Conservation (phyloP, 2,113 vertebrate genomes). For the Setophaga kirtlandii region DNA sequence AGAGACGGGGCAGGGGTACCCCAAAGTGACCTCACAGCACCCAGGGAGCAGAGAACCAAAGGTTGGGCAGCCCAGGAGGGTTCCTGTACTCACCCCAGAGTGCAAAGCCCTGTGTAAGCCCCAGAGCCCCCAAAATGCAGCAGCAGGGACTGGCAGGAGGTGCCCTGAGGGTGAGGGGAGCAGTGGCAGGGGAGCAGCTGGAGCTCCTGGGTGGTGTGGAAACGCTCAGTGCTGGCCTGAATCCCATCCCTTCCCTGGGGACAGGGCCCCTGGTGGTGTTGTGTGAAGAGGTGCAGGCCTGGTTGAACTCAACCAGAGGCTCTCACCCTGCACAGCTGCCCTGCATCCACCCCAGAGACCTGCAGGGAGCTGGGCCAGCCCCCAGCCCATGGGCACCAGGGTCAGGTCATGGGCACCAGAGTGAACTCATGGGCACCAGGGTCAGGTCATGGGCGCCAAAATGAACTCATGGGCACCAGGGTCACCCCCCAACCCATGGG, state of each 20-base stretch:
- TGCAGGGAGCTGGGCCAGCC: not conserved
- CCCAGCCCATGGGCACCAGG: too few species aligned
- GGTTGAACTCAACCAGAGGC: not conserved
- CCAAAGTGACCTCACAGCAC: not conserved
- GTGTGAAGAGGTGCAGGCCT: constrained; percentile 20
- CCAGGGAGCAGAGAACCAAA: not conserved
- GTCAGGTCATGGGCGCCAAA: fast-evolving
- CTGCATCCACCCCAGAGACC: not conserved
- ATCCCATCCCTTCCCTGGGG: not conserved
- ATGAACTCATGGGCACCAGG: too few species aligned
- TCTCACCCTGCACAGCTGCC: not conserved
- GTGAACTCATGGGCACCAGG: not conserved
- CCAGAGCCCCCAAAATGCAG: not conserved
- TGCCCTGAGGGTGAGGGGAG: not conserved
- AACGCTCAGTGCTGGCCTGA: fast-evolving
- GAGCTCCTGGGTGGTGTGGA: fast-evolving
- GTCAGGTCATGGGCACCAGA: too few species aligned
- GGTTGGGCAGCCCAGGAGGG: not conserved
- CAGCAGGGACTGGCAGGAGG: not conserved
- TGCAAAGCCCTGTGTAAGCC: fast-evolving
- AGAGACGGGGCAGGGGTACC: fast-evolving
- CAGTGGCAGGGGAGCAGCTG: not conserved
- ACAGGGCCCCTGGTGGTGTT: not conserved
- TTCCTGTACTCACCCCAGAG: not conserved
- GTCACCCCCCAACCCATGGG: too few species aligned